These are phyloP conservation scores for Encarsia formosa DNA, from an alignment of 2,888 invertebrate species.

Conservation along the genomic window DNA sequence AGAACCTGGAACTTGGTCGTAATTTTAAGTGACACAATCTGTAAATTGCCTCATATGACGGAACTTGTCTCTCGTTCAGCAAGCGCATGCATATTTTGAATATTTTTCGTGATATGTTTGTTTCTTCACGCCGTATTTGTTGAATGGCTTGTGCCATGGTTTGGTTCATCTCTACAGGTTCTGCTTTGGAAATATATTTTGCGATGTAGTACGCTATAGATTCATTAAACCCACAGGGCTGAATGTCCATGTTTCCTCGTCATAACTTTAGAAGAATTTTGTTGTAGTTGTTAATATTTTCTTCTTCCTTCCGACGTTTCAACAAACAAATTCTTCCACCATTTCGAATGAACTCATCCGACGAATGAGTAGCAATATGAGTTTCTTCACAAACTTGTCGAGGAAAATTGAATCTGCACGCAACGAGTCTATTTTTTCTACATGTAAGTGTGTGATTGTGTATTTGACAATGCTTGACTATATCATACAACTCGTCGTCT, in stretches of 20 bases:
- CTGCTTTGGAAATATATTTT: background rate
- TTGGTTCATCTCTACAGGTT: background rate
- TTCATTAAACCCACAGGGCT: constrained; percentile 32
- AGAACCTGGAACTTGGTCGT: background rate
- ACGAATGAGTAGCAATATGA: constrained; percentile 31
- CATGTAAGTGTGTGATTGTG: background rate
- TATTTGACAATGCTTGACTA: background rate
- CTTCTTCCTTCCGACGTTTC: background rate
- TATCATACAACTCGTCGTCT: background rate
- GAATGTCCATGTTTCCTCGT: constrained; percentile 42
- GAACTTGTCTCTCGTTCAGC: background rate
- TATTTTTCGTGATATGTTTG: background rate
- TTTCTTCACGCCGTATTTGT: background rate
- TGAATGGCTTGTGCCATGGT: background rate
- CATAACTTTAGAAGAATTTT: constrained; percentile 31
- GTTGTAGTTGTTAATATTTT: background rate
- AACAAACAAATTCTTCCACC: constrained; percentile 36
- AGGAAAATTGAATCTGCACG: constrained; percentile 35
- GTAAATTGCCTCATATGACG: background rate
- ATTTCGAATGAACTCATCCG: constrained; percentile 37
- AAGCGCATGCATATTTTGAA: background rate
- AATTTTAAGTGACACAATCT: background rate
- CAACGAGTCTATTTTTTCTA: background rate
- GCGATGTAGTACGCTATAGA: background rate
- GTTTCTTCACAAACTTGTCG: constrained; percentile 26